phyloP scores from a whole-genome alignment of 2,888 invertebrate species.

The Galeopsomyia nigrocyanea region DNA sequence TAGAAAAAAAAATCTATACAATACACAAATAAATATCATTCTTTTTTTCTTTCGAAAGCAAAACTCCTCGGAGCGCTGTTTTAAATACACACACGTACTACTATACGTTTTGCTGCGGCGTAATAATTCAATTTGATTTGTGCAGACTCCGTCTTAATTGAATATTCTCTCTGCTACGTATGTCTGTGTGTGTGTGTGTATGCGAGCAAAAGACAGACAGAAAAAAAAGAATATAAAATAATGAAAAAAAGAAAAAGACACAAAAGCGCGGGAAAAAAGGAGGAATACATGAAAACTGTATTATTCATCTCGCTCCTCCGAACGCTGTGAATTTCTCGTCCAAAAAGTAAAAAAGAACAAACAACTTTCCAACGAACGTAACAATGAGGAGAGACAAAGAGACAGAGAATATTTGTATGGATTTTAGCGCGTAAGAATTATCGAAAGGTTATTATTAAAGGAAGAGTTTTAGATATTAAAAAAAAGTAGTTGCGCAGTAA shows the following conservation, averaged over 20 bases:
- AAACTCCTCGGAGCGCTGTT: conserved; percentile 16
- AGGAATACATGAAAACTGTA: conserved; percentile 20
- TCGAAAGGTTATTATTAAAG: not conserved
- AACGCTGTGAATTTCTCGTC: conserved; percentile 12
- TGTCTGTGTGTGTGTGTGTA: too few species aligned
- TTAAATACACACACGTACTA: conserved; percentile 31
- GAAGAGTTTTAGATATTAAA: conserved; percentile 8
- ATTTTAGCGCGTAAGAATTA: conserved; percentile 30
- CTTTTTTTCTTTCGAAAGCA: conserved; percentile 29
- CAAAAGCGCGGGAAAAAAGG: not conserved
- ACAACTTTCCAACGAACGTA: not conserved
- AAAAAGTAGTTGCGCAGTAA: conserved; percentile 15
- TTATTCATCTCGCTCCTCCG: conserved; percentile 25
- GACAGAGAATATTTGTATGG: conserved; percentile 37
- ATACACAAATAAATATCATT: conserved; percentile 1
- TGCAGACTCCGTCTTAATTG: conserved; percentile 33
- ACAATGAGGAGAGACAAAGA: conserved; percentile 35
- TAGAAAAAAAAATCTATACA: conserved; percentile 1
- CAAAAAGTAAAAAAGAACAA: conserved; percentile 1
- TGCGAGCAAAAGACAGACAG: conserved; percentile 1
- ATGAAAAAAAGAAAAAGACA: not conserved
- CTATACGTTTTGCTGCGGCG: conserved; percentile 19
- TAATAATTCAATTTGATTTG: conserved; percentile 46
- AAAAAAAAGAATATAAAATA: not conserved
- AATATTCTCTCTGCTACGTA: conserved; percentile 29